Conservation (phyloP, 2,888 invertebrate genomes). For the Flexamia atlantica region DNA sequence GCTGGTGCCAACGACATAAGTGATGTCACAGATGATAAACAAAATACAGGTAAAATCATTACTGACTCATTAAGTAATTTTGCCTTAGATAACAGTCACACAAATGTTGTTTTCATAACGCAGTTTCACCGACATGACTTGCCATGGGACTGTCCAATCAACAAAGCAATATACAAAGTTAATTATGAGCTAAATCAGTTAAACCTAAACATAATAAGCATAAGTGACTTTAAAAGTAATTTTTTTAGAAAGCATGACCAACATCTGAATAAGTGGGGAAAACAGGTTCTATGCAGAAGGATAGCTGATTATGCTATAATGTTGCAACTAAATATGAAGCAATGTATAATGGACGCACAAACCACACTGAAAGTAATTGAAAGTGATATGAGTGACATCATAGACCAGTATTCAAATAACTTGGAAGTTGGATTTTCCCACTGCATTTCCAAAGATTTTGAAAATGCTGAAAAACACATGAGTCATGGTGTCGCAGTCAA, state of each 20-base stretch:
- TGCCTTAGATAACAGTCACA: neutral
- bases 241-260: neutral
- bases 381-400: neutral
- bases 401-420: neutral
- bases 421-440: neutral
- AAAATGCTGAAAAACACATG: neutral
- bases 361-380: neutral
- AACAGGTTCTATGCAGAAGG: neutral
- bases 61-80: neutral
- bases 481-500: neutral
- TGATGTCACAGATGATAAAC: neutral
- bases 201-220: neutral
- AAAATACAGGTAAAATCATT: neutral
- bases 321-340: neutral
- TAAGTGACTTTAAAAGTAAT: conserved; percentile 13
- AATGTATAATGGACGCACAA: neutral
- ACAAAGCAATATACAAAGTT: neutral
- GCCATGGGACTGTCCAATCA: neutral
- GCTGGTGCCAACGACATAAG: neutral
- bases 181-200: neutral
- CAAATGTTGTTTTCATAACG: neutral
- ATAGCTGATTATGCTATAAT: neutral
- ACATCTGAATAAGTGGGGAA: neutral
- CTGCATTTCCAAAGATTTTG: conserved; percentile 1
- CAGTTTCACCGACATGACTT: neutral